Evolutionary conservation across 2,888 invertebrate species (phyloP).

Genomic region (Didymodactylos carnosus): DNA sequence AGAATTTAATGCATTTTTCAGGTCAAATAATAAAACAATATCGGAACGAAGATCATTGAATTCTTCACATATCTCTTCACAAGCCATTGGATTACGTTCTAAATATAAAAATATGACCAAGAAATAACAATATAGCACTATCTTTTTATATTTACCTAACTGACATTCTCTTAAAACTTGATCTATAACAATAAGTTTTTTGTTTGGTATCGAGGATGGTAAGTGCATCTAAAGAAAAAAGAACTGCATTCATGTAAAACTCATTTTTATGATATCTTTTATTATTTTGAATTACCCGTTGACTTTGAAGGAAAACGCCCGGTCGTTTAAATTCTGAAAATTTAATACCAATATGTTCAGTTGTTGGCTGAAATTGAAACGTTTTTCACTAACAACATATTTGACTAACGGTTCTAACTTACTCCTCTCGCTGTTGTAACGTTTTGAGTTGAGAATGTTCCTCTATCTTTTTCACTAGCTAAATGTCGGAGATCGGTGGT

Average conservation of each 20-base stretch:
- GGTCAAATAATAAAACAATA: constrained; percentile 69
- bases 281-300: too few relatives aligned
- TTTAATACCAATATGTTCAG: constrained; percentile 56
- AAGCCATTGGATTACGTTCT: constrained; percentile 83
- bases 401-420: background rate
- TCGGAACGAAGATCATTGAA: constrained; percentile 91
- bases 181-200: constrained; percentile 87
- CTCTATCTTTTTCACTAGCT: background rate
- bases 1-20: constrained; percentile 61
- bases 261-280: constrained; percentile 14
- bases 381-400: background rate
- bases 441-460: too few relatives aligned
- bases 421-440: background rate
- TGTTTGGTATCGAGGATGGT: constrained; percentile 84
- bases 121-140: too few relatives aligned
- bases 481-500: background rate
- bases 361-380: background rate
- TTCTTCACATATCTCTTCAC: constrained; percentile 71
- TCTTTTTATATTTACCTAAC: constrained; percentile 46
- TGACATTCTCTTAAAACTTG: constrained; percentile 66
- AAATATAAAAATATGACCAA: too few relatives aligned
- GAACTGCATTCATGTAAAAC: background rate
- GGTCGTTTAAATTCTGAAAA: constrained; percentile 84
- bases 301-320: constrained; percentile 49
- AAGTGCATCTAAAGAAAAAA: constrained; percentile 55